phyloP scores from a whole-genome alignment of 2,888 invertebrate genomes.

The Ernsta delagoae region DNA sequence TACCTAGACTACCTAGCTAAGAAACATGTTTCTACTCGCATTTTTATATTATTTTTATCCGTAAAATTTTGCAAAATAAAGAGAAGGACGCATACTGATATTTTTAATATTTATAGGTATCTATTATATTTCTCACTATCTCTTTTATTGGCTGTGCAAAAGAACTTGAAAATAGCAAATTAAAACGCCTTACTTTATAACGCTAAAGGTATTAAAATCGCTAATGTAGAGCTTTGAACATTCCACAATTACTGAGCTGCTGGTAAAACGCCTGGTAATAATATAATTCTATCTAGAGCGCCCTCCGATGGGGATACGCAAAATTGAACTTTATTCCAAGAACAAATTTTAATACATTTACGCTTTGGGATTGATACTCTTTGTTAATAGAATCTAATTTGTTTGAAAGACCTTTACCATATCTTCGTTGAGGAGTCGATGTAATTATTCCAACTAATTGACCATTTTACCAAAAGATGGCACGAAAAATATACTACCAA shows the following conservation, averaged over 20 bases:
- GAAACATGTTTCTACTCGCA: no score
- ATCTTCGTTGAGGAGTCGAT: no score
- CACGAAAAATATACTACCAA: no score
- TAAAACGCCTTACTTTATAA: conserved; percentile 20
- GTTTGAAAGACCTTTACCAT: conserved; percentile 2
- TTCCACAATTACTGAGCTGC: conserved; percentile 28
- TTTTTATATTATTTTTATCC: no score
- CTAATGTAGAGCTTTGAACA: conserved; percentile 31
- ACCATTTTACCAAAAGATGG: no score
- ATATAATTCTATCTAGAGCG: conserved; percentile 26
- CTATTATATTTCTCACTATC: background rate
- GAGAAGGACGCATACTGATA: no score
- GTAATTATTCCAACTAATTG: no score
- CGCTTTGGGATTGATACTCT: conserved; percentile 5
- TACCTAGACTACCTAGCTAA: no score
- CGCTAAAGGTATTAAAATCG: conserved; percentile 26
- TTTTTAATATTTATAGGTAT: no score
- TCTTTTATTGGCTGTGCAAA: background rate
- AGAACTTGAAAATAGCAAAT: background rate
- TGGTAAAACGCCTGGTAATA: conserved; percentile 18
- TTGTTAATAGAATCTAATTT: conserved; percentile 7
- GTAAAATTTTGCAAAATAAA: no score
- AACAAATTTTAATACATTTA: conserved; percentile 8
- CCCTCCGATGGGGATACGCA: background rate
- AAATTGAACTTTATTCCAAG: conserved; percentile 10